These are phyloP conservation scores for Cranoglanis bouderius DNA, from an alignment of 2,113 vertebrate genomes.

Conservation along the genomic window DNA sequence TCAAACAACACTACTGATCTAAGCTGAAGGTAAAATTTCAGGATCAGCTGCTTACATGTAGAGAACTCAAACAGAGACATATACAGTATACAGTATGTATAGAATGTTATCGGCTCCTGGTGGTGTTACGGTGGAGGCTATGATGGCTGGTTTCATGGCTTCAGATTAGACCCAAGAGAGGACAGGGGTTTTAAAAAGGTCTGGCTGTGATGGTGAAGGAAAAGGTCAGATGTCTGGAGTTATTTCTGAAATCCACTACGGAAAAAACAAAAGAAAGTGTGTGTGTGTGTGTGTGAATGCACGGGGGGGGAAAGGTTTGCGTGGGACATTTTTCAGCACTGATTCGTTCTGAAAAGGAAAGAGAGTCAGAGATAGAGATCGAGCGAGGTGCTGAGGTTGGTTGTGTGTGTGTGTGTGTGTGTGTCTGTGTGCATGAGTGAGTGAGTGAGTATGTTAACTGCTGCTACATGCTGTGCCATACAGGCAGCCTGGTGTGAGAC, in stretches of 20 bases:
- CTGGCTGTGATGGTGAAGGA: neutral
- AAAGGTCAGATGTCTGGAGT: constrained; percentile 24
- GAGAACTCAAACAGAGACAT: neutral
- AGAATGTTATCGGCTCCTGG: neutral
- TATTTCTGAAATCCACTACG: constrained; percentile 12
- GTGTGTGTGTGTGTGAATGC: neutral
- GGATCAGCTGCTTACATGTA: neutral
- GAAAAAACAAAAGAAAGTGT: neutral
- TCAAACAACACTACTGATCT: neutral
- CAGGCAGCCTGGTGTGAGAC: constrained; percentile 29
- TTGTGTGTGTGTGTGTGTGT: neutral
- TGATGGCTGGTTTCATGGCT: neutral
- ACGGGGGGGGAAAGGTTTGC: neutral
- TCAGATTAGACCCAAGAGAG: neutral
- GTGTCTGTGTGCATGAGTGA: neutral
- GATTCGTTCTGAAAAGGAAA: constrained; percentile 12
- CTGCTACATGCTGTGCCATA: constrained; percentile 8
- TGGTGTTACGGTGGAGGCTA: neutral
- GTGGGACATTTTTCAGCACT: constrained; percentile 1
- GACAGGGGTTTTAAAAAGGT: neutral
- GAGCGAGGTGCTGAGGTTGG: neutral
- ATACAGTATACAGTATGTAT: neutral
- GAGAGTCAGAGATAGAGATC: neutral
- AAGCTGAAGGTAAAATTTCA: neutral
- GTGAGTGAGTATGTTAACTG: constrained; percentile 7